A percentile compares a stretch with the other conserved stretches of the same genome.
phyloP scores from a whole-genome alignment of 2,888 invertebrate species.

The Lepidonotus clava region DNA sequence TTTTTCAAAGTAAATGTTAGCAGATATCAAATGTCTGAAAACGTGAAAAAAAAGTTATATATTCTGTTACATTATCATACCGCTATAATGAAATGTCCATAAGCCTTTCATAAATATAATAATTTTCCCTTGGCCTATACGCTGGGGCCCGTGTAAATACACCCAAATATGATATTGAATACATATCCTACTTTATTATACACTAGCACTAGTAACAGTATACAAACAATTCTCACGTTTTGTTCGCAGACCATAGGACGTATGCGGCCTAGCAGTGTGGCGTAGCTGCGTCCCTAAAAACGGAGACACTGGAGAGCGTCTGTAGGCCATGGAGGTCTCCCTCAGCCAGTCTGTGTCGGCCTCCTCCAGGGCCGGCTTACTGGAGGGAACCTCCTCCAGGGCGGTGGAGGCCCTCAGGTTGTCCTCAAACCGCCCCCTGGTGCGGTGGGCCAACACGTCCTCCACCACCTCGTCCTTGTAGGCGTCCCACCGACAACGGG shows the following conservation, averaged over 20 bases:
- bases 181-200: too few species aligned
- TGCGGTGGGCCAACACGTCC: not conserved
- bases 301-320: not conserved
- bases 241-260: not conserved
- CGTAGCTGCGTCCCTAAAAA: not conserved
- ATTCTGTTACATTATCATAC: too few species aligned
- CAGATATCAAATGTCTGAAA: too few species aligned
- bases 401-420: not conserved
- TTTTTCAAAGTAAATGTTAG: too few species aligned
- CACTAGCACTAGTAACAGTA: not conserved
- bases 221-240: not conserved
- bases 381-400: not conserved
- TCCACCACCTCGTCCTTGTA: conserved; percentile 27
- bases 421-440: not conserved
- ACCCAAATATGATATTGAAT: too few species aligned
- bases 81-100: too few species aligned
- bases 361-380: not conserved
- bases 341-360: not conserved
- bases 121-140: too few species aligned
- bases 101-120: too few species aligned
- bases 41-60: too few species aligned
- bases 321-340: not conserved
- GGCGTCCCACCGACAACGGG: not conserved
- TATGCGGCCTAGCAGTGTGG: not conserved
- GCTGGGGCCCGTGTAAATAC: too few species aligned